phyloP scores from a whole-genome alignment of 2,113 vertebrate genomes.

The Halichoeres trimaculatus region DNA sequence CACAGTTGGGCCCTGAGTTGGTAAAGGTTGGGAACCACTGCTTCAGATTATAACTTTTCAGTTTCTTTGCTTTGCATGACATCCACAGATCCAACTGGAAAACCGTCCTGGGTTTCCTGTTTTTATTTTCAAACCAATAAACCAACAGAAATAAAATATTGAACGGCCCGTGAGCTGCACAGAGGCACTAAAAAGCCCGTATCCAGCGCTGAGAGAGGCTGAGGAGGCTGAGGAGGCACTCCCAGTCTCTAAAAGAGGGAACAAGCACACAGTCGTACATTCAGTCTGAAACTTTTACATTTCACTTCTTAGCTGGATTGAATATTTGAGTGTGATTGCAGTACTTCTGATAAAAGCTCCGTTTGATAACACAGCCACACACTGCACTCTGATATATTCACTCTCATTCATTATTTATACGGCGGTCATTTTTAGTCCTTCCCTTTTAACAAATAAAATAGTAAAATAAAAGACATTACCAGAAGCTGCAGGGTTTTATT shows the following conservation, averaged over 20 bases:
- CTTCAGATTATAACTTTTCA: slow-evolving; percentile 23
- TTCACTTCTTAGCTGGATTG: slow-evolving; percentile 80
- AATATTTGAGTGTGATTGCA: slow-evolving; percentile 79
- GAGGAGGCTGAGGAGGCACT: slow-evolving; percentile 70
- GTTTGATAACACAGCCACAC: slow-evolving; percentile 77
- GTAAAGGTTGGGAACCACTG: too few species aligned
- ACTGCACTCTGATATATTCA: slow-evolving; percentile 77
- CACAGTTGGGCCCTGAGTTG: too few species aligned
- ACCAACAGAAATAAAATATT: slow-evolving; percentile 80
- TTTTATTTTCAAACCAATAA: slow-evolving; percentile 68
- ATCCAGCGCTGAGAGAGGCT: slow-evolving; percentile 47
- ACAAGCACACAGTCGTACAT: slow-evolving; percentile 74
- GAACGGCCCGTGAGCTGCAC: slow-evolving; percentile 55
- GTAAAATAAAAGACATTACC: slow-evolving; percentile 82
- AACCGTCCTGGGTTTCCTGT: slow-evolving; percentile 37
- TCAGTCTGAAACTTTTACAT: slow-evolving; percentile 84
- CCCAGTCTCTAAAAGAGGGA: slow-evolving; percentile 45
- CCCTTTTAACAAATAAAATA: slow-evolving; percentile 85
- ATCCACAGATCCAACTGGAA: slow-evolving; percentile 23
- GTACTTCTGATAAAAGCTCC: slow-evolving; percentile 83
- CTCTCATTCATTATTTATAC: slow-evolving; percentile 77
- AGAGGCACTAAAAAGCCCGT: slow-evolving; percentile 66
- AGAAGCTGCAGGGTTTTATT: slow-evolving; percentile 49
- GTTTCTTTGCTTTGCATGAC: slow-evolving; percentile 32
- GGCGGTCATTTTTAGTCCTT: slow-evolving; percentile 80